A percentile compares a stretch with the other conserved stretches of the same genome.
Evolutionary conservation across 2,797 vertebrate species (phyloP).

Genomic region (Onychomys torridus): DNA sequence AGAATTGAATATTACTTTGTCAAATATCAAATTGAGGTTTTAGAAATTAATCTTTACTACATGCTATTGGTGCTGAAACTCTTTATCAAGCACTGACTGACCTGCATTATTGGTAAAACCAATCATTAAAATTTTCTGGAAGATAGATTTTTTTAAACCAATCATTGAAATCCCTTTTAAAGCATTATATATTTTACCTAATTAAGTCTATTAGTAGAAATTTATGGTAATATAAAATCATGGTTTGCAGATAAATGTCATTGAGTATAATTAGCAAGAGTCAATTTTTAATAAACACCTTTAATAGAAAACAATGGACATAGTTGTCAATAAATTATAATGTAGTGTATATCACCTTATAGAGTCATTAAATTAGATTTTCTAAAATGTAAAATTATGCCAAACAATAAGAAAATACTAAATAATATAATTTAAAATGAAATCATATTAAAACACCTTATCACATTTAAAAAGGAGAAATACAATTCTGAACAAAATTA

Average conservation of each 20-base stretch:
- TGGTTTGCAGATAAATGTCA: background rate
- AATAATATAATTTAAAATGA: background rate
- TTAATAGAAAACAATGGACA: constrained; percentile 10
- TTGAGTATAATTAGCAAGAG: constrained; percentile 26
- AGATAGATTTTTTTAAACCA: background rate
- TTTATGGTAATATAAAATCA: constrained; percentile 23
- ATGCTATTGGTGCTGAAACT: background rate
- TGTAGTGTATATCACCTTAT: background rate
- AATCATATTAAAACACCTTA: constrained; percentile 18
- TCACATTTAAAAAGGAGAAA: background rate
- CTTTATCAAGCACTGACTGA: background rate
- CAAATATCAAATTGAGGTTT: constrained; percentile 24
- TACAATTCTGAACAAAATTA: constrained; percentile 18
- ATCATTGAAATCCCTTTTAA: constrained; percentile 27
- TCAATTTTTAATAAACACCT: constrained; percentile 33
- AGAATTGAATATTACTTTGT: constrained; percentile 15
- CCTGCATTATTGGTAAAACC: background rate
- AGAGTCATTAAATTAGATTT: background rate
- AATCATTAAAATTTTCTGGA: constrained; percentile 43
- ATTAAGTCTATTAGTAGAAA: constrained; percentile 19
- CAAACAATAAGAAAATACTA: background rate
- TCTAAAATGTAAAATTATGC: constrained; percentile 1
- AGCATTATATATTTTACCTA: constrained; percentile 8
- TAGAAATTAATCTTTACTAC: constrained; percentile 8
- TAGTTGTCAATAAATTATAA: constrained; percentile 11